Conservation (phyloP, 2,888 invertebrate species). For the Silvanus unidentatus region DNA sequence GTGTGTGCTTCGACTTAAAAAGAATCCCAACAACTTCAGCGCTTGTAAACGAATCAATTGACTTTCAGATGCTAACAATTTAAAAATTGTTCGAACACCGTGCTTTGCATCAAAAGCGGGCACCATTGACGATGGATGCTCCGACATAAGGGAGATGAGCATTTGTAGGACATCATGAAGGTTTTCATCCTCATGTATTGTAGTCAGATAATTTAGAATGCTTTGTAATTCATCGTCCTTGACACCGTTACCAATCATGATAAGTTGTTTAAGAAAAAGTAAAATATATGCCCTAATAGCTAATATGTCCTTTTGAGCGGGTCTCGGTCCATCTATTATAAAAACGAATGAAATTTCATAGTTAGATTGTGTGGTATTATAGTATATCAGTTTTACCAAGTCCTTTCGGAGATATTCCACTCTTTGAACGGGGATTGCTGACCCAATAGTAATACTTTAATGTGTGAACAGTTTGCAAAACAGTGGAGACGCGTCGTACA, state of each 20-base stretch:
- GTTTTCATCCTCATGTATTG: conserved; percentile 99
- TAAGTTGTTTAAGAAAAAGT: conserved; percentile 90
- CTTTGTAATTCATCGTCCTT: conserved; percentile 99
- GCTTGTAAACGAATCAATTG: conserved; percentile 94
- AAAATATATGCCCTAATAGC: conserved; percentile 93
- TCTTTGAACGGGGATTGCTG: conserved; percentile 88
- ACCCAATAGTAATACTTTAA: conserved; percentile 99
- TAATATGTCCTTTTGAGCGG: conserved; percentile 89
- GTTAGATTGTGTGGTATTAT: not conserved
- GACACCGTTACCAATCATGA: conserved; percentile 94
- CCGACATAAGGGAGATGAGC: conserved; percentile 94
- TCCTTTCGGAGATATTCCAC: conserved; percentile 93
- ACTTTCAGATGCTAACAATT: conserved; percentile 90
- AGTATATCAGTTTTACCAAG: conserved; percentile 63
- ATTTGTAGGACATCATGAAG: conserved; percentile 96
- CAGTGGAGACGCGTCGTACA: conserved; percentile 93
- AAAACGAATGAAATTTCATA: conserved; percentile 17
- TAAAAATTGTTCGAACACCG: conserved; percentile 94
- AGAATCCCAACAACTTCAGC: conserved; percentile 93
- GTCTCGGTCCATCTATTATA: conserved; percentile 81
- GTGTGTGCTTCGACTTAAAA: conserved; percentile 95
- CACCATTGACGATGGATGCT: conserved; percentile 98
- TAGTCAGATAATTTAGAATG: conserved; percentile 95
- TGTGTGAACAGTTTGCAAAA: conserved; percentile 96
- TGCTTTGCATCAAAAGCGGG: conserved; percentile 98